These are phyloP conservation scores for Melanotaenia maccullochi DNA, from an alignment of 2,797 vertebrate species.

Conservation along the genomic window DNA sequence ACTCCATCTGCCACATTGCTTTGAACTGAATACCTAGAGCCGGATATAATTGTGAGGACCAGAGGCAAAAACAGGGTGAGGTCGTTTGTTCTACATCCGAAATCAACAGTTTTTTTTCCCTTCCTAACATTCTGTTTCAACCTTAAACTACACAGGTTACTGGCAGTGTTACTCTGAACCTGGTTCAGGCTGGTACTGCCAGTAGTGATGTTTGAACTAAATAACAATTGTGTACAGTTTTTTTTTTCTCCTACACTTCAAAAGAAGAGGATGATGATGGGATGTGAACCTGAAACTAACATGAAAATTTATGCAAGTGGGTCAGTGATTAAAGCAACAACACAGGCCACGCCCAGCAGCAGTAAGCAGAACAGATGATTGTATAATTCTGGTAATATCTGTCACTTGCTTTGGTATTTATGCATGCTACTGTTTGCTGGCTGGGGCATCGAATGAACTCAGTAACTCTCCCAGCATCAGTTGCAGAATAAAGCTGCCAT, in stretches of 20 bases:
- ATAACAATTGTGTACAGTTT: conserved; percentile 3
- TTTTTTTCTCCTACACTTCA: background rate
- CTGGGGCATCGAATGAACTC: background rate
- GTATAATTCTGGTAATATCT: conserved; percentile 33
- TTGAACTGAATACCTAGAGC: conserved; percentile 47
- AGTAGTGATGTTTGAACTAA: conserved; percentile 22
- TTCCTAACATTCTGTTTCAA: conserved; percentile 20
- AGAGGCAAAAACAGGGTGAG: conserved; percentile 29
- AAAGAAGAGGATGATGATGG: conserved; percentile 1
- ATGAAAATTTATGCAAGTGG: conserved; percentile 34
- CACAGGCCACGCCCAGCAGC: conserved; percentile 17
- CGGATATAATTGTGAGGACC: conserved; percentile 35
- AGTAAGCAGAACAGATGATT: conserved; percentile 29
- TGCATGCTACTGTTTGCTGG: background rate
- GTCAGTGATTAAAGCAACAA: conserved; percentile 27
- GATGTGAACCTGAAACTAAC: conserved; percentile 24
- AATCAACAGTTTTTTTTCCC: conserved; percentile 4
- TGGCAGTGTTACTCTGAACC: background rate
- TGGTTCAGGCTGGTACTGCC: conserved; percentile 4
- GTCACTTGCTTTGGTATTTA: conserved; percentile 2
- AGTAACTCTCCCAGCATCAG: too few relatives aligned
- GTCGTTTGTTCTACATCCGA: conserved; percentile 40
- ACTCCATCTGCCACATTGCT: conserved; percentile 69
- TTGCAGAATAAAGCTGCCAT: too few relatives aligned
- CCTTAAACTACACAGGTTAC: conserved; percentile 4